Conservation (phyloP, 2,797 vertebrate species). For the Hirundo rustica region DNA sequence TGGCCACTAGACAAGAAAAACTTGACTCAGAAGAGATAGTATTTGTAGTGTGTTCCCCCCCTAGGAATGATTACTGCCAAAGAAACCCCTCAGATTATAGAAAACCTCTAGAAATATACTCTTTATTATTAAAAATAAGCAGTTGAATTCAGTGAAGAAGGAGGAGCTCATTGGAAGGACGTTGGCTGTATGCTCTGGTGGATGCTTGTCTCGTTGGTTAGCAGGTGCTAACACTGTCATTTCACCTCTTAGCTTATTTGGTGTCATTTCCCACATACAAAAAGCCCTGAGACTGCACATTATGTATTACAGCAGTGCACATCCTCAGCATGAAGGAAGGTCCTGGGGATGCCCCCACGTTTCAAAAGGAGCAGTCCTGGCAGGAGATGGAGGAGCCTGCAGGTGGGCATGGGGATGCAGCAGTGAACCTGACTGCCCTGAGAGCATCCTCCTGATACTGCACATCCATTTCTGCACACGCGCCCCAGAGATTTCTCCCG, state of each 20-base stretch:
- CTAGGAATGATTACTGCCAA: background rate
- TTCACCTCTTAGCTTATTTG: background rate
- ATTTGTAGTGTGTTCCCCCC: background rate
- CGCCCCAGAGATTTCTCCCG: background rate
- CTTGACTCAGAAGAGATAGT: background rate
- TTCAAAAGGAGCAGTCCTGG: background rate
- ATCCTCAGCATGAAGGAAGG: background rate
- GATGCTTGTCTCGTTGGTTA: accelerated
- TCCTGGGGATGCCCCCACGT: accelerated
- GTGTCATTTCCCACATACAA: background rate
- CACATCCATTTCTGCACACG: background rate
- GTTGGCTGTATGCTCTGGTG: background rate
- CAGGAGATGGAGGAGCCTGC: background rate
- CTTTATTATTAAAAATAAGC: background rate
- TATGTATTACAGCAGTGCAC: accelerated
- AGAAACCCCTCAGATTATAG: background rate
- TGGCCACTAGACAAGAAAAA: background rate
- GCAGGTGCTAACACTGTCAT: background rate
- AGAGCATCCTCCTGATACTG: background rate
- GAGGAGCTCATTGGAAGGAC: background rate
- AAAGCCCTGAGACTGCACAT: background rate
- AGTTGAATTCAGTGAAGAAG: background rate
- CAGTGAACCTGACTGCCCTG: background rate
- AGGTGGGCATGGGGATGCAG: background rate
- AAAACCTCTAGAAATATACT: background rate